phyloP scores from a whole-genome alignment of 2,888 invertebrate species.

The Branchipolynoe longqiensis region DNA sequence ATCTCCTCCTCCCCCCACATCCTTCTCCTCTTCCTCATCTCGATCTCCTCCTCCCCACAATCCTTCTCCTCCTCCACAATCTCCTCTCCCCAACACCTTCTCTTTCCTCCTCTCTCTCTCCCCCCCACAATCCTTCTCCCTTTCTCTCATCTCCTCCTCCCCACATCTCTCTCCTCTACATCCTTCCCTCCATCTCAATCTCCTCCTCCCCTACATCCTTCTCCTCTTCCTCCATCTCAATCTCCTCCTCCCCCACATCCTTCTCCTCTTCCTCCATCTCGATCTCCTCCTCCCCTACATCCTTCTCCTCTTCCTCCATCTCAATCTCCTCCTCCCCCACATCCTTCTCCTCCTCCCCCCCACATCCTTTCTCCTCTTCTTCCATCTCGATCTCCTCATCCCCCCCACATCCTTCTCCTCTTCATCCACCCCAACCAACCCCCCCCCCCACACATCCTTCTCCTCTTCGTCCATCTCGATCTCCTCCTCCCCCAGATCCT shows the following conservation, averaged over 20 bases:
- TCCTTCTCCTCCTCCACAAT: not conserved
- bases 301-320: not conserved
- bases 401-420: not conserved
- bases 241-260: not conserved
- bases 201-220: not conserved
- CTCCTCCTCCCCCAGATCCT: not conserved
- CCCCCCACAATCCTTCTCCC: not conserved
- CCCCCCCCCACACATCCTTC: not conserved
- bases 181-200: not conserved
- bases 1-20: not conserved
- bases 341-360: not conserved
- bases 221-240: not conserved
- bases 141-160: not conserved
- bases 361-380: not conserved
- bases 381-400: not conserved
- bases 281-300: not conserved
- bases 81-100: not conserved
- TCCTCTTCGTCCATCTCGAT: not conserved
- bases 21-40: not conserved
- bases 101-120: constrained; percentile 25
- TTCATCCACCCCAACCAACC: not conserved
- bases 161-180: not conserved
- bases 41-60: not conserved
- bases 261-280: not conserved
- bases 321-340: not conserved